phyloP scores from a whole-genome alignment of 2,888 invertebrate genomes.

The Rhodophaea formosa region DNA sequence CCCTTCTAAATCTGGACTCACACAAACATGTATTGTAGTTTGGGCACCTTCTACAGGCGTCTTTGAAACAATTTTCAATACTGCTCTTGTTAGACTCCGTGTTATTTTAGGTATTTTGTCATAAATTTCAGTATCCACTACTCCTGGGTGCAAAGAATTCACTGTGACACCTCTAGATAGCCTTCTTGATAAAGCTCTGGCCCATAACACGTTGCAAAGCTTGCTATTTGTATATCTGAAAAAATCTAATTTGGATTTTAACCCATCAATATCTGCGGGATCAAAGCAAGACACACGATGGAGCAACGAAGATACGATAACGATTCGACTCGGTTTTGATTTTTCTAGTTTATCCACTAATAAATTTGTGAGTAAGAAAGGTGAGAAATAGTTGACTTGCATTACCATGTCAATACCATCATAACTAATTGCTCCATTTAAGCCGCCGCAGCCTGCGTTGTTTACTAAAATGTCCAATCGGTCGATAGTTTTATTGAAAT shows the following conservation, averaged over 20 bases:
- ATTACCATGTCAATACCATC: constrained; percentile 83
- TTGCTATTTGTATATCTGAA: constrained; percentile 67
- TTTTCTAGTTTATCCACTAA: constrained; percentile 71
- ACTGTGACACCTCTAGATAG: constrained; percentile 83
- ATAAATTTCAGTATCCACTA: constrained; percentile 90
- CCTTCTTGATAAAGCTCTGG: constrained; percentile 59
- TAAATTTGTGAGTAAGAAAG: constrained; percentile 86
- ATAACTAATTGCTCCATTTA: constrained; percentile 63
- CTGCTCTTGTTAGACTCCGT: background rate
- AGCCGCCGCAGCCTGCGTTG: constrained; percentile 79
- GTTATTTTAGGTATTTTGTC: constrained; percentile 66
- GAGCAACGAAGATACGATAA: constrained; percentile 63
- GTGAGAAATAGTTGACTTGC: constrained; percentile 86
- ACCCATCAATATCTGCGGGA: constrained; percentile 38
- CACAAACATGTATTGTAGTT: constrained; percentile 86
- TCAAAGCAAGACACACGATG: constrained; percentile 75
- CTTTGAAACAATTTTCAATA: constrained; percentile 84
- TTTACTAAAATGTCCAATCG: constrained; percentile 83
- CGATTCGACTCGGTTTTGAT: constrained; percentile 65
- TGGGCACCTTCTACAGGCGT: constrained; percentile 88
- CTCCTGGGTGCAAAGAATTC: constrained; percentile 91
- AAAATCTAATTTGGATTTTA: constrained; percentile 40
- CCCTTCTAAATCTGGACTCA: constrained; percentile 85
- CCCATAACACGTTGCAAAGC: constrained; percentile 62
- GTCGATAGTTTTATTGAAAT: constrained; percentile 73